Conservation (phyloP, 2,888 invertebrate genomes). For the Lasioglossum figueresi region DNA sequence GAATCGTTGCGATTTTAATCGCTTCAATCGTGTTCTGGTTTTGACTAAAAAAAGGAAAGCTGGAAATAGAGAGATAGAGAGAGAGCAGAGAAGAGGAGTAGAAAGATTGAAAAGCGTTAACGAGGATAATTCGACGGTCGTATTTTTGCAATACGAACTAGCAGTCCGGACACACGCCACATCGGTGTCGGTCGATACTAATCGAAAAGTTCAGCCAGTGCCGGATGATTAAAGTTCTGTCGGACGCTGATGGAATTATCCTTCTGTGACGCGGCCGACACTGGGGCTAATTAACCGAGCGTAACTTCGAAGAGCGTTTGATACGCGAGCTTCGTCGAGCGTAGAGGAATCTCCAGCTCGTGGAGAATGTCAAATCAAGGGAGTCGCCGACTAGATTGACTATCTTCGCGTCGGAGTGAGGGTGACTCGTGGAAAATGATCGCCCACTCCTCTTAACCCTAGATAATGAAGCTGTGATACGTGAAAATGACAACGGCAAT, state of each 20-base stretch:
- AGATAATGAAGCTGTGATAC: not conserved
- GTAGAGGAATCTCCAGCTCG: not conserved
- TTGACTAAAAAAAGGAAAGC: not conserved
- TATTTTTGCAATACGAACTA: conserved; percentile 14
- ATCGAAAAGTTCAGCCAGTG: conserved; percentile 37
- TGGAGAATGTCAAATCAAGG: not conserved
- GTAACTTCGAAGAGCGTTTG: conserved; percentile 30
- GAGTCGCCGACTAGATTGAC: not conserved
- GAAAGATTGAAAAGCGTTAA: conserved; percentile 1
- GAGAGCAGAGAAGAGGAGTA: not conserved
- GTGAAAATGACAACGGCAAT: not conserved
- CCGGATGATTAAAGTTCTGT: conserved; percentile 45
- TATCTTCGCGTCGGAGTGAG: not conserved
- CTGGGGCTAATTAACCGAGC: conserved; percentile 41
- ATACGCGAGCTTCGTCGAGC: conserved; percentile 2
- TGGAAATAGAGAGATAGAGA: not conserved
- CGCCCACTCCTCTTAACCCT: not conserved
- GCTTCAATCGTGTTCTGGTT: not conserved
- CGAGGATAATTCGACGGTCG: not conserved
- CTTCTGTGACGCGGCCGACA: conserved; percentile 9
- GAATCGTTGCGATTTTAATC: conserved; percentile 1
- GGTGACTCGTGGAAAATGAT: not conserved
- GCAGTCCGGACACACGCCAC: not conserved
- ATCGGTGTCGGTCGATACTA: conserved; percentile 23
- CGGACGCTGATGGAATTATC: conserved; percentile 50